Evolutionary conservation across 2,113 vertebrate species (phyloP).

Genomic region (Pleuronectes platessa): DNA sequence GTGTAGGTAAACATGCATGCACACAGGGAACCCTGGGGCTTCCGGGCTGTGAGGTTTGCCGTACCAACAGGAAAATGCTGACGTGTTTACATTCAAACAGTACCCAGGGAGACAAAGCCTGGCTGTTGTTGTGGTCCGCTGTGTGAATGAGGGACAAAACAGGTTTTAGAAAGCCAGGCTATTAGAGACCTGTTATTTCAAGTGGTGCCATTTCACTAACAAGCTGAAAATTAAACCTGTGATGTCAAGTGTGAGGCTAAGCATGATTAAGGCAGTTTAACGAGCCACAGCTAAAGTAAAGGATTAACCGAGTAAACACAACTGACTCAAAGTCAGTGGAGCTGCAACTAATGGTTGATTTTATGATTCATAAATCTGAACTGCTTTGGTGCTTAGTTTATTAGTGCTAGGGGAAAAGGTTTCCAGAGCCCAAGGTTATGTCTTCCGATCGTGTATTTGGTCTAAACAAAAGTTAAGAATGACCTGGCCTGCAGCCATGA

Average conservation of each 20-base stretch:
- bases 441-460: background rate
- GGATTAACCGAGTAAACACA: constrained; percentile 8
- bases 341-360: background rate
- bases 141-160: constrained; percentile 43
- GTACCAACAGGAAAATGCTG: constrained; percentile 63
- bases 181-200: constrained; percentile 1
- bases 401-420: background rate
- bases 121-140: constrained; percentile 37
- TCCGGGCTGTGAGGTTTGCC: constrained; percentile 11
- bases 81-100: constrained; percentile 71
- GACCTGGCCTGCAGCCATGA: background rate
- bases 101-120: constrained; percentile 37
- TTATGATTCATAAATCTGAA: background rate
- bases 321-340: background rate
- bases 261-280: constrained; percentile 20
- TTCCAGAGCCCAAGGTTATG: background rate
- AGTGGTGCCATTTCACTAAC: constrained; percentile 2
- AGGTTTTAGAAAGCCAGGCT: constrained; percentile 5
- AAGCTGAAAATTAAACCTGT: constrained; percentile 23
- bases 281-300: background rate
- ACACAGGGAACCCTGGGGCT: constrained; percentile 3
- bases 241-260: constrained; percentile 22
- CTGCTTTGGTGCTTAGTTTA: background rate
- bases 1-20: constrained; percentile 1
- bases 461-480: background rate